Conservation (phyloP, 2,888 invertebrate genomes). For the Artemia sinica region DNA sequence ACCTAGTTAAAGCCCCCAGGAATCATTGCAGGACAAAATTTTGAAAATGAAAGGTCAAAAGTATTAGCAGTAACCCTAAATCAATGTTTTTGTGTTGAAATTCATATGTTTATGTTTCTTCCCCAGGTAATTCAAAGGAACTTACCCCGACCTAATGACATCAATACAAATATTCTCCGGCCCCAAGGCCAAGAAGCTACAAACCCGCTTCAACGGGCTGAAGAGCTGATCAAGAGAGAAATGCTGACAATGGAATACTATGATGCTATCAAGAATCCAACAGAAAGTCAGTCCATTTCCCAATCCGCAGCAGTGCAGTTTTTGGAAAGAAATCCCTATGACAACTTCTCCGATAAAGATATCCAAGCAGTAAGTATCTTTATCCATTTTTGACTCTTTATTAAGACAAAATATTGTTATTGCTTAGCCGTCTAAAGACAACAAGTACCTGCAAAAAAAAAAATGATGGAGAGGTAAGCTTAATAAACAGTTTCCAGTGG, state of each 20-base stretch:
- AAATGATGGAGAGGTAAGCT: no score
- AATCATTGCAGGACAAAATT: no score
- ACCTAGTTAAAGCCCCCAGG: no score
- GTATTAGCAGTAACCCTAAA: no score
- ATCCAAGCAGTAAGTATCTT: constrained; percentile 35
- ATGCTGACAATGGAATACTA: constrained; percentile 89
- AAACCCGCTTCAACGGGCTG: constrained; percentile 73
- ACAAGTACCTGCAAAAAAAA: no score
- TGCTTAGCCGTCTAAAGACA: no score
- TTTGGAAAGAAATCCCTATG: constrained; percentile 70
- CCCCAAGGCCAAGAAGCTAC: constrained; percentile 57
- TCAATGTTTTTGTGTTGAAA: no score
- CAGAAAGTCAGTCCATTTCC: constrained; percentile 35
- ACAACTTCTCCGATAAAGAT: constrained; percentile 49
- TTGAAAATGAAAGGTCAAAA: no score
- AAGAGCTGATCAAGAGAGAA: constrained; percentile 86
- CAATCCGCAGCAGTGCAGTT: constrained; percentile 58
- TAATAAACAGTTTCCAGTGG: no score
- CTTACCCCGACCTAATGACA: constrained; percentile 65
- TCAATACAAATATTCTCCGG: constrained; percentile 62
- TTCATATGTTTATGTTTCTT: constrained; percentile 32
- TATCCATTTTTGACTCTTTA: constrained; percentile 3
- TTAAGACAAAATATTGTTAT: no score
- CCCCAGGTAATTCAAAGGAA: constrained; percentile 71
- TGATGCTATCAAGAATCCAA: constrained; percentile 64